Percentiles rank a stretch among this genome's conserved stretches.
phyloP scores from a whole-genome alignment of 2,113 vertebrate species.

The Melanerpes formicivorus region DNA sequence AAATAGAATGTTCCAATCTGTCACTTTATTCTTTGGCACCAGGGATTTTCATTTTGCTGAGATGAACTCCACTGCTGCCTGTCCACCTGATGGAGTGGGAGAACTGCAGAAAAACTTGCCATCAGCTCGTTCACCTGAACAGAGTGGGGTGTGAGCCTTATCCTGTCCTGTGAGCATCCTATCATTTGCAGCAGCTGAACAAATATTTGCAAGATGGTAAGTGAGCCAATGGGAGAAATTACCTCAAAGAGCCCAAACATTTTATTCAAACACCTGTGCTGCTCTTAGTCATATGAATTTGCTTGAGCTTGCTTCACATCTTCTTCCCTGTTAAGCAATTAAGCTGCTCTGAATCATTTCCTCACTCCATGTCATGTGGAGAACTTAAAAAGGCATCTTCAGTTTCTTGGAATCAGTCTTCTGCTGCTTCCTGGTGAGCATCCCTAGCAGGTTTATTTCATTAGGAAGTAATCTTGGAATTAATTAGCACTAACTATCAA shows the following conservation, averaged over 20 bases:
- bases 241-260: background rate
- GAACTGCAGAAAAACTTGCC: background rate
- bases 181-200: background rate
- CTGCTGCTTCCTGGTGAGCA: background rate
- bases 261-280: background rate
- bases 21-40: constrained; percentile 30
- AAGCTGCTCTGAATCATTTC: background rate
- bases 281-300: background rate
- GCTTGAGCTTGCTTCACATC: background rate
- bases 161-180: background rate
- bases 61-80: constrained; percentile 17
- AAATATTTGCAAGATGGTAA: background rate
- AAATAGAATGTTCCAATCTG: constrained; percentile 59
- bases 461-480: background rate
- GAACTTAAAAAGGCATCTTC: background rate
- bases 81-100: background rate
- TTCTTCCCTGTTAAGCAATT: background rate
- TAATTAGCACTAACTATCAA: background rate
- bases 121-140: constrained; percentile 5
- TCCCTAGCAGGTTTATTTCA: background rate
- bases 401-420: background rate
- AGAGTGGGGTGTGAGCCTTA: background rate
- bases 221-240: background rate
- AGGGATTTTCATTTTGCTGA: constrained; percentile 39
- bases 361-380: background rate